These are phyloP conservation scores for Phortica magna DNA, from an alignment of 2,888 invertebrate species.

Conservation along the genomic window DNA sequence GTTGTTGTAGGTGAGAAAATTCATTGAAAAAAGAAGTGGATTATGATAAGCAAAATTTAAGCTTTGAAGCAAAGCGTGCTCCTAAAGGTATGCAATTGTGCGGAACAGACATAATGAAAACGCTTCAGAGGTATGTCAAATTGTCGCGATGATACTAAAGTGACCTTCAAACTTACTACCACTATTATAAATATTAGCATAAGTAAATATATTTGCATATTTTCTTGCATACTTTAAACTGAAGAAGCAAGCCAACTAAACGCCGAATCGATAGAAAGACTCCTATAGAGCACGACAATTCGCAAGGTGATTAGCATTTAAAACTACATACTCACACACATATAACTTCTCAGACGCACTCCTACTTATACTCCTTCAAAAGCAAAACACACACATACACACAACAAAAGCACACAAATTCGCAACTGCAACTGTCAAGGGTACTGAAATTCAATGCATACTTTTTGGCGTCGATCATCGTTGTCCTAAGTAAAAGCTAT, in stretches of 20 bases:
- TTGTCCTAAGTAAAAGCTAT: no score
- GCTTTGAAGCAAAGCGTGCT: not conserved
- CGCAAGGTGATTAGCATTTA: conserved; percentile 26
- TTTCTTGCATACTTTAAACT: conserved; percentile 15
- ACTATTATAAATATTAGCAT: conserved; percentile 12
- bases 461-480: not conserved
- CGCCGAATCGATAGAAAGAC: not conserved
- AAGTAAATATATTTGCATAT: conserved; percentile 26
- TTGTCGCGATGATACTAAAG: not conserved
- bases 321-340: conserved; percentile 20
- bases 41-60: not conserved
- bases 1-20: not conserved
- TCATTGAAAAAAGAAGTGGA: not conserved
- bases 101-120: not conserved
- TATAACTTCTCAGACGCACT: not conserved
- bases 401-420: conserved; percentile 26
- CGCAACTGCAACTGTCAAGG: conserved; percentile 2
- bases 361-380: not conserved
- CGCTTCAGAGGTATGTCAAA: no score
- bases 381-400: not conserved
- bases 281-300: not conserved
- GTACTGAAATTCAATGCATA: conserved; percentile 19
- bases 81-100: not conserved
- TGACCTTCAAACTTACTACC: not conserved
- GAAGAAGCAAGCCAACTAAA: not conserved